These are phyloP conservation scores for Atta colombica DNA, from an alignment of 1,140 invertebrate species.

Conservation along the genomic window DNA sequence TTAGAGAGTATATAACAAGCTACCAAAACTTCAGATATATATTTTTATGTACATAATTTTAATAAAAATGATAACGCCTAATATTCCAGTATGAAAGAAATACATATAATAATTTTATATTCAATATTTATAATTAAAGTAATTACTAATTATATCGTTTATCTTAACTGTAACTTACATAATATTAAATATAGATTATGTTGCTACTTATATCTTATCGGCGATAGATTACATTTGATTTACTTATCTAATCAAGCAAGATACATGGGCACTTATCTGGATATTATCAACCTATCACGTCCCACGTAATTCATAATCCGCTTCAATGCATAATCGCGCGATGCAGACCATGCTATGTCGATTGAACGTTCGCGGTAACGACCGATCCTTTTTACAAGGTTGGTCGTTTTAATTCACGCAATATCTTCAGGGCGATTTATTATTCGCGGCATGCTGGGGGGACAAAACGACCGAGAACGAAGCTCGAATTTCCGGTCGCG, in stretches of 20 bases:
- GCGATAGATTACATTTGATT: slow-evolving; percentile 8
- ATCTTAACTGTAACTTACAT: not conserved
- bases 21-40: too few species aligned
- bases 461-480: slow-evolving; percentile 27
- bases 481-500: slow-evolving; percentile 41
- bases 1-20: too few species aligned
- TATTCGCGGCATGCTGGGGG: not conserved
- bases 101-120: too few species aligned
- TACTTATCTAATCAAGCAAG: not conserved
- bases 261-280: not conserved
- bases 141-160: not conserved
- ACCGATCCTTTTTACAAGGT: not conserved
- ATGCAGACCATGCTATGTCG: not conserved
- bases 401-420: slow-evolving; percentile 22
- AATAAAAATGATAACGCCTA: not conserved
- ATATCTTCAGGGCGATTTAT: slow-evolving; percentile 28
- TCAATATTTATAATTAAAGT: not conserved
- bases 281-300: slow-evolving; percentile 17
- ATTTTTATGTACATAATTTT: not conserved
- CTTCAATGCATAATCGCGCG: slow-evolving; percentile 4
- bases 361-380: slow-evolving; percentile 11
- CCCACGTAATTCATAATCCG: slow-evolving; percentile 10
- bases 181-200: slow-evolving; percentile 6
- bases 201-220: not conserved
- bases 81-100: not conserved